Percentiles rank a stretch among this genome's conserved stretches.
Conservation (phyloP, 2,797 vertebrate genomes). For the Paedocypris micromegethes region DNA sequence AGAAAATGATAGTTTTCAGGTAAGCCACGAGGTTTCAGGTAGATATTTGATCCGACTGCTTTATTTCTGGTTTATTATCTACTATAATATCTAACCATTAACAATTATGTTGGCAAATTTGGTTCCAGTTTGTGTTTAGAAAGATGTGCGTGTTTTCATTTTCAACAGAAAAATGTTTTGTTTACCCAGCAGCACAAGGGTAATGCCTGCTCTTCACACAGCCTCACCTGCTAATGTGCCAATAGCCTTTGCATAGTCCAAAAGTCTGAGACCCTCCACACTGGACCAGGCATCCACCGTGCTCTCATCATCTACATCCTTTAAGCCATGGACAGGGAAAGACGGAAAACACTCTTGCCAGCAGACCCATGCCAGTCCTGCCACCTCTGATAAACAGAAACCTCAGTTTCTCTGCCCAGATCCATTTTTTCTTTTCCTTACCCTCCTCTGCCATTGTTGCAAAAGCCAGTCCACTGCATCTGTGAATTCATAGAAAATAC, state of each 20-base stretch:
- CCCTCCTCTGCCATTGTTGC: conserved; percentile 37
- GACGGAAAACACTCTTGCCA: conserved; percentile 54
- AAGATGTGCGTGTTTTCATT: conserved; percentile 42
- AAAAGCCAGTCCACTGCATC: conserved; percentile 19
- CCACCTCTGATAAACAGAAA: conserved; percentile 66
- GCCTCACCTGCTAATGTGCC: conserved; percentile 60
- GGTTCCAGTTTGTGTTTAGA: conserved; percentile 9
- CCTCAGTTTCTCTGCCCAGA: conserved; percentile 61
- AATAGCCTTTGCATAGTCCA: conserved; percentile 57
- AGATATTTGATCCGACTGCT: no score
- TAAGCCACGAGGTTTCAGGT: no score
- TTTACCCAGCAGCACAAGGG: conserved; percentile 52
- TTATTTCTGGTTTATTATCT: no score
- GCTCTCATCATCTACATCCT: conserved; percentile 69
- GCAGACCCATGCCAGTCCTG: conserved; percentile 63
- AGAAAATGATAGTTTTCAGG: no score
- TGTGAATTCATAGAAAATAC: conserved; percentile 38
- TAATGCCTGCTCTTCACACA: conserved; percentile 55
- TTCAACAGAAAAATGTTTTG: conserved; percentile 1
- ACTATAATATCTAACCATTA: no score
- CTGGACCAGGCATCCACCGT: conserved; percentile 39
- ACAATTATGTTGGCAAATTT: no score
- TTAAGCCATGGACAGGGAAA: conserved; percentile 52
- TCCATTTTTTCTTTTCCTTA: conserved; percentile 56
- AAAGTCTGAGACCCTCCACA: conserved; percentile 59